A percentile compares a stretch with the other conserved stretches of the same genome.
Conservation (phyloP, 1,140 invertebrate species). For the Elymnias hypermnestra region DNA sequence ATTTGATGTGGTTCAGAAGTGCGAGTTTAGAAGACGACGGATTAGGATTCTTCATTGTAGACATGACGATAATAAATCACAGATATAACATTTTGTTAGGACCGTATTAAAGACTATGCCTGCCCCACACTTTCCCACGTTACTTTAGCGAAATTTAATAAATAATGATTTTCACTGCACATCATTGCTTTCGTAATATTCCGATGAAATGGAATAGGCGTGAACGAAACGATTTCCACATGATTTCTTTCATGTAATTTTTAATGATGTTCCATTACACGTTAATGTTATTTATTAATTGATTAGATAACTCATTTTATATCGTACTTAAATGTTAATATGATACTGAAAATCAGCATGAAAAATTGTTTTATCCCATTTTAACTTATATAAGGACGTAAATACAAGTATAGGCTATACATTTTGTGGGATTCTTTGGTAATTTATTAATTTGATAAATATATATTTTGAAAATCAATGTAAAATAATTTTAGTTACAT, state of each 20-base stretch:
- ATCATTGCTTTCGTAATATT: slow-evolving; percentile 71
- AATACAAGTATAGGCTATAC: too few relatives aligned
- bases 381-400: too few relatives aligned
- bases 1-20: slow-evolving; percentile 85
- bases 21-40: slow-evolving; percentile 66
- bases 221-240: slow-evolving; percentile 54
- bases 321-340: too few relatives aligned
- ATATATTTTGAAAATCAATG: too few relatives aligned
- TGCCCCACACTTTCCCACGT: slow-evolving; percentile 62
- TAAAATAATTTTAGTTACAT: too few relatives aligned
- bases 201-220: slow-evolving; percentile 64
- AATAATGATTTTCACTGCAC: slow-evolving; percentile 58
- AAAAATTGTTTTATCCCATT: too few relatives aligned
- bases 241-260: slow-evolving; percentile 45
- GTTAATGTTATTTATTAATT: too few relatives aligned
- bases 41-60: slow-evolving; percentile 76
- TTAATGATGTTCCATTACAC: slow-evolving; percentile 38
- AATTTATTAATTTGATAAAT: too few relatives aligned
- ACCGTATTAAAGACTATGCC: slow-evolving; percentile 44
- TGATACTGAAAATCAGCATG: too few relatives aligned
- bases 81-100: slow-evolving; percentile 63
- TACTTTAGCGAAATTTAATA: slow-evolving; percentile 64
- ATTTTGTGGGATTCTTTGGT: too few relatives aligned
- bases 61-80: slow-evolving; percentile 73
- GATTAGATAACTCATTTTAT: too few relatives aligned